Evolutionary conservation across 2,888 invertebrate genomes (phyloP).

Genomic region (Ectemnius lituratus): DNA sequence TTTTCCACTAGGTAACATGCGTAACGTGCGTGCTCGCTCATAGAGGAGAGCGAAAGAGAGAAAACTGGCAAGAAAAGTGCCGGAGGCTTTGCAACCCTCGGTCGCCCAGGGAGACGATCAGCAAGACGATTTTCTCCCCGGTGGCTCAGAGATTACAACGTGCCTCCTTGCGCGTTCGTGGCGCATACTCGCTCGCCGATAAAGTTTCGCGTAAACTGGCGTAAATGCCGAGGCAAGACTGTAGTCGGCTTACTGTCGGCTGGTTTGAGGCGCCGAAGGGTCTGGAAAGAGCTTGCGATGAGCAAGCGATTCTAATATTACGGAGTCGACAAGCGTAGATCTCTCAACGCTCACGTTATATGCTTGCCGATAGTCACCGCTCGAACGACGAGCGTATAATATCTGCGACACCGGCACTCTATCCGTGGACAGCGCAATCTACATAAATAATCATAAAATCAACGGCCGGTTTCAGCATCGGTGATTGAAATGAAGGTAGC

Average conservation of each 20-base stretch:
- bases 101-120: not conserved
- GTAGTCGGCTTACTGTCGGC: not conserved
- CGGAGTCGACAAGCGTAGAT: not conserved
- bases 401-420: not conserved
- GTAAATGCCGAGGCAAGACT: constrained; percentile 8
- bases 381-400: no score
- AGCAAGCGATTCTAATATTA: constrained; percentile 10
- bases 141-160: not conserved
- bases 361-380: no score
- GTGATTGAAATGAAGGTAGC: constrained; percentile 54
- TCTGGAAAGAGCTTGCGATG: not conserved
- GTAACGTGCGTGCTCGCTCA: no score
- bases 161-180: not conserved
- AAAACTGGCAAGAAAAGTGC: not conserved
- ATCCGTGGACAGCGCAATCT: constrained; percentile 43
- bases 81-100: not conserved
- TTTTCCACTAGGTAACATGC: no score
- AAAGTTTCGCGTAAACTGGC: constrained; percentile 21
- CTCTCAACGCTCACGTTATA: not conserved
- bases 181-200: constrained; percentile 17
- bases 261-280: constrained; percentile 28
- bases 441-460: constrained; percentile 63
- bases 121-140: constrained; percentile 5
- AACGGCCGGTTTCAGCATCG: constrained; percentile 52
- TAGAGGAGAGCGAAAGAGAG: no score